A percentile compares a stretch with the other conserved stretches of the same genome.
These are phyloP conservation scores for Thaleichthys pacificus DNA, from an alignment of 2,797 vertebrate species.

Conservation along the genomic window DNA sequence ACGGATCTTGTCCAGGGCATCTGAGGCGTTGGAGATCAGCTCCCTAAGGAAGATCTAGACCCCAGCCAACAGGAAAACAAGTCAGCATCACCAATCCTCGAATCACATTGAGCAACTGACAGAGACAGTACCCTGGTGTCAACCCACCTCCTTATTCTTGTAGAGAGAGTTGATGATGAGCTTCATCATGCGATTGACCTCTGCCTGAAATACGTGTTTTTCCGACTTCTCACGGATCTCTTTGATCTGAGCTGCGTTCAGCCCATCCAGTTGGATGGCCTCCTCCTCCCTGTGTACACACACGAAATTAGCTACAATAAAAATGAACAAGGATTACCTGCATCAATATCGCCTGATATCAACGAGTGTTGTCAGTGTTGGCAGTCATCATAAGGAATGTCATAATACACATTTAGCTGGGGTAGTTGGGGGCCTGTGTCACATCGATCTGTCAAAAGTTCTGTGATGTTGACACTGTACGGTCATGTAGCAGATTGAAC, in stretches of 20 bases:
- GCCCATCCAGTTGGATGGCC: slow-evolving; percentile 94
- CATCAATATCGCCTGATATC: slow-evolving; percentile 7
- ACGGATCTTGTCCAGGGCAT: slow-evolving; percentile 97
- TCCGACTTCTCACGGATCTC: slow-evolving; percentile 96
- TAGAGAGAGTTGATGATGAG: slow-evolving; percentile 99
- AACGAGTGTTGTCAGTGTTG: too few species aligned
- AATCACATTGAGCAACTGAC: neutral
- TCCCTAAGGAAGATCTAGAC: slow-evolving; percentile 95
- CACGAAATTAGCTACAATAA: neutral
- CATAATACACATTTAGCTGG: neutral
- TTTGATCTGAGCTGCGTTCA: slow-evolving; percentile 96
- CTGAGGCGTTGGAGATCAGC: slow-evolving; percentile 97
- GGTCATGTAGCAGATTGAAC: neutral
- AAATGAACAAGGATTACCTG: neutral
- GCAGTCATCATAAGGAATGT: neutral
- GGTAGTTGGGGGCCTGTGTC: neutral
- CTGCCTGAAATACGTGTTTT: slow-evolving; percentile 95
- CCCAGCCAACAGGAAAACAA: neutral
- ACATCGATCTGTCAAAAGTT: neutral
- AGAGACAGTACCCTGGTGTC: neutral
- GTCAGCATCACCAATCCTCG: neutral
- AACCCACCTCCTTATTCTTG: slow-evolving; percentile 96
- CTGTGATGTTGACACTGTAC: neutral
- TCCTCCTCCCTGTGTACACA: slow-evolving; percentile 88
- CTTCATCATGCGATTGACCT: slow-evolving; percentile 99